Conservation (phyloP, 2,113 vertebrate species). For the Athene noctua region DNA sequence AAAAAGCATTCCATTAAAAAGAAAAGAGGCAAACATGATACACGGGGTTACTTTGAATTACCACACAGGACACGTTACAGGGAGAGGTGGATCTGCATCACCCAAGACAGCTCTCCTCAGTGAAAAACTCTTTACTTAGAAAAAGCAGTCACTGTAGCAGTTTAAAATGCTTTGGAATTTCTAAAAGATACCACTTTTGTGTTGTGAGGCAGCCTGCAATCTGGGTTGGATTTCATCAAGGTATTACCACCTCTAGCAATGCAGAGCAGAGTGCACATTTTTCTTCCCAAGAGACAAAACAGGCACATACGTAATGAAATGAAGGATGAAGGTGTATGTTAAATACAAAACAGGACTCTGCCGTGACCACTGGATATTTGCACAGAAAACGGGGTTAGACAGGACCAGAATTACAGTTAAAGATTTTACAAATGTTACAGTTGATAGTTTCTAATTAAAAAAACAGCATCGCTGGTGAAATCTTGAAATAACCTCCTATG, state of each 20-base stretch:
- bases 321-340: conserved; percentile 32
- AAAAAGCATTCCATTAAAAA: conserved; percentile 46
- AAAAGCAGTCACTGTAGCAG: background rate
- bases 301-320: conserved; percentile 20
- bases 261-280: conserved; percentile 8
- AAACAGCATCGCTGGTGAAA: background rate
- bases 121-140: background rate
- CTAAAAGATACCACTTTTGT: conserved; percentile 63
- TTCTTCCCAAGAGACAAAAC: conserved; percentile 16
- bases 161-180: conserved; percentile 8
- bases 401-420: background rate
- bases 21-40: conserved; percentile 3
- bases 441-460: conserved; percentile 20
- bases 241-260: conserved; percentile 28
- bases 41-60: background rate
- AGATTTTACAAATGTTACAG: background rate
- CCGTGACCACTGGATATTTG: background rate
- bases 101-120: conserved; percentile 43
- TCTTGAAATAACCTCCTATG: background rate
- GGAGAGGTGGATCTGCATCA: conserved; percentile 49
- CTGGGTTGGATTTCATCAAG: background rate
- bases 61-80: background rate
- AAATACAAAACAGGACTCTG: background rate
- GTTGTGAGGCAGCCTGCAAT: conserved; percentile 15
- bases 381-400: conserved; percentile 8